Evolutionary conservation across 1,140 invertebrate species (phyloP).

Genomic region (Formica exsecta): DNA sequence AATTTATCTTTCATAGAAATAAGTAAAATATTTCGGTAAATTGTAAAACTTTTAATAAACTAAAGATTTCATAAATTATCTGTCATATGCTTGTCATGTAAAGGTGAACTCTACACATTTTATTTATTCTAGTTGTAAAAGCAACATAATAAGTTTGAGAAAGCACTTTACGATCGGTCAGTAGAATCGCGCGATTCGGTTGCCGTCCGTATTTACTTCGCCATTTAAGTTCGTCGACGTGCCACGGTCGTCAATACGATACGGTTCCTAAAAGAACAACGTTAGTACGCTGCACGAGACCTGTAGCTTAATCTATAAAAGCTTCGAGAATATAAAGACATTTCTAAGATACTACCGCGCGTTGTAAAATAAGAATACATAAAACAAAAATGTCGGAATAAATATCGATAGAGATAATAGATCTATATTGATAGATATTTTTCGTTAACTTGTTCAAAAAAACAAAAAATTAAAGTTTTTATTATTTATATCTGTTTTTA

Average conservation of each 20-base stretch:
- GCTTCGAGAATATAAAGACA: not conserved
- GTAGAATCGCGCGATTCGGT: slow-evolving; percentile 54
- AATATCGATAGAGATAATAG: not conserved
- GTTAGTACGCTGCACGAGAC: slow-evolving; percentile 27
- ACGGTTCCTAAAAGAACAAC: slow-evolving; percentile 44
- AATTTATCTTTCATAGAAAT: not conserved
- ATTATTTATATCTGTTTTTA: not conserved
- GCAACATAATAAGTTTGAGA: slow-evolving; percentile 48
- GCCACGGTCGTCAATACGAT: slow-evolving; percentile 46
- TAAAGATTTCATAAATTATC: slow-evolving; percentile 23
- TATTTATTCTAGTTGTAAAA: not conserved
- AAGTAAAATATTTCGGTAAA: slow-evolving; percentile 17
- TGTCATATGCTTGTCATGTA: not conserved
- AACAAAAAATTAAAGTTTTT: not conserved
- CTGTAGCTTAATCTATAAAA: slow-evolving; percentile 53
- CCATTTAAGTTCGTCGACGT: slow-evolving; percentile 63
- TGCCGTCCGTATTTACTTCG: slow-evolving; percentile 69
- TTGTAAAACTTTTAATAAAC: not conserved
- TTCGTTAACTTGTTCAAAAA: not conserved
- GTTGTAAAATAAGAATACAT: slow-evolving; percentile 5
- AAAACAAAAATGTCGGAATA: not conserved
- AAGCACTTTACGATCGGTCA: slow-evolving; percentile 66
- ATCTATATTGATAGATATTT: not conserved
- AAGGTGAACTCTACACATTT: not conserved
- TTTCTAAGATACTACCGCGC: not conserved